Evolutionary conservation across 2,888 invertebrate species (phyloP).

Genomic region (Plemyria rubiginata): DNA sequence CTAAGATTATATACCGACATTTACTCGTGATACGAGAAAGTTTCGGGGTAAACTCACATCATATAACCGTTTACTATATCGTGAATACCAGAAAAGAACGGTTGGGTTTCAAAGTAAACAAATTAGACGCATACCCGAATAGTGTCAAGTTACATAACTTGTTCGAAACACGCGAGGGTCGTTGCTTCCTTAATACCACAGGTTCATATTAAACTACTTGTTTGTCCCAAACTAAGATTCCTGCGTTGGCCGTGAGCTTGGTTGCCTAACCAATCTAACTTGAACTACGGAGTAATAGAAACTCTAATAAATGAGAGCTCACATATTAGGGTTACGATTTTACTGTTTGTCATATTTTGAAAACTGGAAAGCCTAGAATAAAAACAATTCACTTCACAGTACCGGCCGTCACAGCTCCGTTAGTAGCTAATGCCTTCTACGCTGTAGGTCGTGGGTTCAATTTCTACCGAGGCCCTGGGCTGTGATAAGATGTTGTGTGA

Average conservation of each 20-base stretch:
- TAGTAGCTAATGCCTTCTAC: no score
- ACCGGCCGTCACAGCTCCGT: no score
- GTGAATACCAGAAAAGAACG: slow-evolving; percentile 22
- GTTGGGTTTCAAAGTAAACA: slow-evolving; percentile 26
- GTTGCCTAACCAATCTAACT: neutral
- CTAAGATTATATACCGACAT: neutral
- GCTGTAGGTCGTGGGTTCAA: no score
- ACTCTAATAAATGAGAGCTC: neutral
- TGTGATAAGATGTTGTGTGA: no score
- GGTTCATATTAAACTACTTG: slow-evolving; percentile 32
- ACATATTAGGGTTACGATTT: neutral
- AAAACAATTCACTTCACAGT: no score
- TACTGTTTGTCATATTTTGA: no score
- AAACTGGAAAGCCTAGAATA: no score
- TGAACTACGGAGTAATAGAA: neutral
- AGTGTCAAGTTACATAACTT: slow-evolving; percentile 42
- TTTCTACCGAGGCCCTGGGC: no score
- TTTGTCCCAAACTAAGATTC: neutral
- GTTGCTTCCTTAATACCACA: slow-evolving; percentile 51
- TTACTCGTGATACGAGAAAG: slow-evolving; percentile 11
- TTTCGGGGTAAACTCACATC: slow-evolving; percentile 10
- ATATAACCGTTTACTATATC: slow-evolving; percentile 21
- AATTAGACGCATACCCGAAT: slow-evolving; percentile 39
- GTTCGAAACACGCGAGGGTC: slow-evolving; percentile 51
- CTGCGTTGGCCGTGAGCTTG: neutral